Base-by-base conservation (phyloP, 2,797 vertebrate genomes). In the Champsocephalus gunnari region DNA sequence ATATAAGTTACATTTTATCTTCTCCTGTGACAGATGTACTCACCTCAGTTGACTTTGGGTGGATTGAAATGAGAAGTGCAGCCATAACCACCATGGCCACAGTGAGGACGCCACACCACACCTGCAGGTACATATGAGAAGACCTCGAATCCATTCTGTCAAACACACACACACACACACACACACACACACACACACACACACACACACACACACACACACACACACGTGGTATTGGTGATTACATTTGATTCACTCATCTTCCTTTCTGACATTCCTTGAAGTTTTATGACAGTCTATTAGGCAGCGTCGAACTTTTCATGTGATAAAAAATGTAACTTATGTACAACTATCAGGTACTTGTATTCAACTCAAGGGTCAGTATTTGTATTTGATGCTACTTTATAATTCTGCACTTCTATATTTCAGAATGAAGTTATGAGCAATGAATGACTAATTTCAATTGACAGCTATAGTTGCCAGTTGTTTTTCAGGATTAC, bases 61-160 rank as follows among this genome's bases (percentile, higher is more conserved):
- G 88, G 59, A 72, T 53, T 41, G 66, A 81, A 16, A 38, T 9
- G n/a, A 92, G 17, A 24, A 85, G 4, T 2, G 66, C 66, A 0
- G 77, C 87, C 84, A 94, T 77, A 21, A 80, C 64, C 58, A 93
- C 71, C 56, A 93, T 6, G 19, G 87, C 83, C 60, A 92, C 57
- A 1, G 90, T 92, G 73, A 95, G 91, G 55, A 94, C 50, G 61
- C 78, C 76, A 16, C 93, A 94, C 93, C 94, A 95, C 68, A 88
- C 75, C 62, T 93, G 78, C 72, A 80, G 75, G 76, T 91, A 77
- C 78, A 79, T 92, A 5, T 69, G 66, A 55, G 75, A 73, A 7
- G 64, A 75, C 66, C 21, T 70, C 0, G 73, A 45, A n/a, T 88
- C 85, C 85, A 90, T 92, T 1, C 90, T 93, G 87, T 72, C 13